Conservation (phyloP, 2,797 vertebrate species). For the Emys orbicularis region DNA sequence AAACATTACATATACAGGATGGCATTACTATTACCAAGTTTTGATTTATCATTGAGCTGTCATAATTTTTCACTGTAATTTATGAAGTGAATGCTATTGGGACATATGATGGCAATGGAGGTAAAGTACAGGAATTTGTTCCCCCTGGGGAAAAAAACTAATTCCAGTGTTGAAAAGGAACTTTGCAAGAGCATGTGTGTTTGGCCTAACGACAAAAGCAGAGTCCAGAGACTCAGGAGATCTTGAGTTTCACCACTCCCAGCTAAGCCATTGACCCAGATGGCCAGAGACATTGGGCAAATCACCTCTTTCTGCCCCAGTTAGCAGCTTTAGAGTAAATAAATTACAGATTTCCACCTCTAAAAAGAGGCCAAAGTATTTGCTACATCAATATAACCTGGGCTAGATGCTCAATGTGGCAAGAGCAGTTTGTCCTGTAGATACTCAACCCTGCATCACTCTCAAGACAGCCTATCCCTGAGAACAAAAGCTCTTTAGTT, state of each 20-base stretch:
- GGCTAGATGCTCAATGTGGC: not conserved
- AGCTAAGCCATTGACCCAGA: not conserved
- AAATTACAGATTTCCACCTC: not conserved
- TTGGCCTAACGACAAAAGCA: not conserved
- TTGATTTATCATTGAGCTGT: not conserved
- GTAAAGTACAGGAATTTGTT: rapidly evolving
- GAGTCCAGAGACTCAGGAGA: not conserved
- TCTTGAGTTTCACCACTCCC: not conserved
- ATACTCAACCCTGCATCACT: not conserved
- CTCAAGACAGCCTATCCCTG: not conserved
- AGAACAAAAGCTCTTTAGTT: not conserved
- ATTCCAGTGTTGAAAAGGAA: not conserved
- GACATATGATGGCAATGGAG: not conserved
- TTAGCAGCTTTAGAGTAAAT: slow-evolving; percentile 12
- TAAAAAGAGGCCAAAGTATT: slow-evolving; percentile 28
- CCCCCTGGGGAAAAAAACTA: not conserved
- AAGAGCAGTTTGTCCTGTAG: not conserved
- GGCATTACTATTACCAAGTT: not conserved
- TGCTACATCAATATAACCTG: slow-evolving; percentile 2
- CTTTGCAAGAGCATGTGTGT: not conserved
- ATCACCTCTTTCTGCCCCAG: not conserved
- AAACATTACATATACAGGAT: not conserved
- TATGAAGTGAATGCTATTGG: not conserved
- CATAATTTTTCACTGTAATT: not conserved
- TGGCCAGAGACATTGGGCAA: slow-evolving; percentile 7